Evolutionary conservation across 1,140 invertebrate genomes (phyloP).

Genomic region (Trichoplusia ni): DNA sequence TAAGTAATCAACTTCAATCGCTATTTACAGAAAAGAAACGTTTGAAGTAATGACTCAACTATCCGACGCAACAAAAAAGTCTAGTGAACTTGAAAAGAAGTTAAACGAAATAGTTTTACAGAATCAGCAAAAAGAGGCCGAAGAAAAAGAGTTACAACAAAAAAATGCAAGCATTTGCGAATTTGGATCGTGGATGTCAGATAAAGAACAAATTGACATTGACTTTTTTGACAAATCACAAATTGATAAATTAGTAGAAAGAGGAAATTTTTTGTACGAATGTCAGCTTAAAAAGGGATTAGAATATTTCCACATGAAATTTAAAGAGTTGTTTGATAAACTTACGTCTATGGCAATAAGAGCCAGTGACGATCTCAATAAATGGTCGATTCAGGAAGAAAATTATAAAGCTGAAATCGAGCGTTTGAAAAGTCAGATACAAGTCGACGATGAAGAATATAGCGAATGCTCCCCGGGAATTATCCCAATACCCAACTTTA

Average conservation of each 20-base stretch:
- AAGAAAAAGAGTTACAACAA: slow-evolving; percentile 33
- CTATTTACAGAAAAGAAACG: slow-evolving; percentile 70
- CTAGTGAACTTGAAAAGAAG: slow-evolving; percentile 60
- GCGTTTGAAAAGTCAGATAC: slow-evolving; percentile 54
- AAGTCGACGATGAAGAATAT: slow-evolving; percentile 61
- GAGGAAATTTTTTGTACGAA: slow-evolving; percentile 58
- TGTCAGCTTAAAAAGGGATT: slow-evolving; percentile 63
- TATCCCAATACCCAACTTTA: slow-evolving; percentile 38
- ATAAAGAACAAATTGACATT: slow-evolving; percentile 45
- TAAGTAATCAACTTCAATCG: no score
- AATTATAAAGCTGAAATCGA: slow-evolving; percentile 73
- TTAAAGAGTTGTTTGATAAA: slow-evolving; percentile 67
- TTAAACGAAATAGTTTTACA: slow-evolving; percentile 57
- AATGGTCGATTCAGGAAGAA: slow-evolving; percentile 73
- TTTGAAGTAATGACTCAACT: slow-evolving; percentile 68
- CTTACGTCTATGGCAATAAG: slow-evolving; percentile 62
- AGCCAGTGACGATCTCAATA: slow-evolving; percentile 57
- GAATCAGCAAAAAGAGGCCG: slow-evolving; percentile 39
- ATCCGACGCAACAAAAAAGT: slow-evolving; percentile 65
- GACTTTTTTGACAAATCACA: slow-evolving; percentile 52
- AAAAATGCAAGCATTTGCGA: slow-evolving; percentile 43
- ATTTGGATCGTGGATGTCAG: slow-evolving; percentile 58
- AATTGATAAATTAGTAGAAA: slow-evolving; percentile 49
- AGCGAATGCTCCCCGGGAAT: slow-evolving; percentile 64
- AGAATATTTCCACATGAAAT: slow-evolving; percentile 73